Percentiles rank a stretch among this genome's conserved stretches.
Conservation (phyloP, 92 coral and sea anemone genomes). For the Zoanthus sansibaricus region DNA sequence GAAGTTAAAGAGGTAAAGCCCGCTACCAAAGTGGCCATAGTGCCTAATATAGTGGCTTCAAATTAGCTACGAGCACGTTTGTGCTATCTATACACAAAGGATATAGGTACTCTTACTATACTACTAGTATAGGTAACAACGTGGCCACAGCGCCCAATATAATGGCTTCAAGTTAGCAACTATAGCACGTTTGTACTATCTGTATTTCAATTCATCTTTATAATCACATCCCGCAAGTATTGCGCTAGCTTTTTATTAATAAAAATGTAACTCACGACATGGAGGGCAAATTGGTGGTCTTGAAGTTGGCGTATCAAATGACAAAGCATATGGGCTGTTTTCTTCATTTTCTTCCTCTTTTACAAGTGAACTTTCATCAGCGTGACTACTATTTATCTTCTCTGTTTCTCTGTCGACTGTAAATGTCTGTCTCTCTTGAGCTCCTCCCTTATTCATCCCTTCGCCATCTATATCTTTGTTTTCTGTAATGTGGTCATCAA, state of each 20-base stretch:
- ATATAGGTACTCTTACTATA: too few relatives aligned
- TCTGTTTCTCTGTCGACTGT: neutral
- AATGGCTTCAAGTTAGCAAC: too few relatives aligned
- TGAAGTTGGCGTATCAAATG: constrained; percentile 29
- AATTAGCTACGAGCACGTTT: too few relatives aligned
- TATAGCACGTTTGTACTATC: too few relatives aligned
- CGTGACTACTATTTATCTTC: neutral
- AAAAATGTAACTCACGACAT: constrained; percentile 26
- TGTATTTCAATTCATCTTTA: too few relatives aligned
- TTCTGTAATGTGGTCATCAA: constrained; percentile 2
- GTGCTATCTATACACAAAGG: too few relatives aligned
- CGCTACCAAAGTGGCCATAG: too few relatives aligned
- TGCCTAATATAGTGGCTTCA: too few relatives aligned
- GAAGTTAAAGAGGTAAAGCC: too few relatives aligned
- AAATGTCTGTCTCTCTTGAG: neutral
- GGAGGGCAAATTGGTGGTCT: constrained; percentile 35
- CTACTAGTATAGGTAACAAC: too few relatives aligned
- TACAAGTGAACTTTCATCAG: neutral
- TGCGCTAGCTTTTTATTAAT: neutral
- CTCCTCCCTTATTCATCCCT: neutral
- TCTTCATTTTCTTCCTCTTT: constrained; percentile 10
- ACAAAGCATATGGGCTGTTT: constrained; percentile 6
- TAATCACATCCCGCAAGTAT: too few relatives aligned
- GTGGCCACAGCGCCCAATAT: too few relatives aligned
- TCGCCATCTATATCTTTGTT: constrained; percentile 9